Evolutionary conservation across 2,888 invertebrate species (phyloP).

Genomic region (Campaea margaritaria): DNA sequence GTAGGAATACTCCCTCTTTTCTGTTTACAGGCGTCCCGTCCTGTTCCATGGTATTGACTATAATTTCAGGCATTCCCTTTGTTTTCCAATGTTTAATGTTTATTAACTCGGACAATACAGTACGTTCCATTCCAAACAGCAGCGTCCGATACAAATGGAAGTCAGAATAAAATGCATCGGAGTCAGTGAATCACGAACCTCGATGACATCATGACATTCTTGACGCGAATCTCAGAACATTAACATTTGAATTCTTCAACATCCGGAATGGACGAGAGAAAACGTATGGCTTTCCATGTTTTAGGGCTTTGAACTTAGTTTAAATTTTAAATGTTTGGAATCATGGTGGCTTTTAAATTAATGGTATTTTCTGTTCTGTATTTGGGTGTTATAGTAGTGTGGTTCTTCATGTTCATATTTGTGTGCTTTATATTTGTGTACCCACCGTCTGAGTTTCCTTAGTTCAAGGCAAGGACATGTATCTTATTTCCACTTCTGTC

Average conservation of each 20-base stretch:
- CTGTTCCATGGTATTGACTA: neutral
- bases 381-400: neutral
- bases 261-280: slow-evolving; percentile 41
- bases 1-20: too few relatives aligned
- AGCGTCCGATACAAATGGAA: slow-evolving; percentile 29
- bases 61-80: slow-evolving; percentile 12
- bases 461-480: neutral
- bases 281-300: slow-evolving; percentile 29
- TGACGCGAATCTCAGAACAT: slow-evolving; percentile 27
- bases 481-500: too few relatives aligned
- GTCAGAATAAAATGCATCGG: slow-evolving; percentile 35
- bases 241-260: slow-evolving; percentile 42
- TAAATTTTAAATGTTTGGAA: neutral
- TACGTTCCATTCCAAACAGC: slow-evolving; percentile 17
- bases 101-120: slow-evolving; percentile 26
- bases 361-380: neutral
- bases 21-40: neutral
- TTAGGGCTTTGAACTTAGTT: slow-evolving; percentile 33
- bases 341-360: neutral
- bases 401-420: too few relatives aligned
- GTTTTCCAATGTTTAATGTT: slow-evolving; percentile 30
- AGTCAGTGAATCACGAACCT: slow-evolving; percentile 36
- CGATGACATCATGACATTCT: slow-evolving; percentile 43
- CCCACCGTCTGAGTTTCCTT: too few relatives aligned
- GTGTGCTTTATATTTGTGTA: too few relatives aligned